Evolutionary conservation across 92 coral and sea anemone genomes (phyloP).

Genomic region (Epizoanthus stellaris): DNA sequence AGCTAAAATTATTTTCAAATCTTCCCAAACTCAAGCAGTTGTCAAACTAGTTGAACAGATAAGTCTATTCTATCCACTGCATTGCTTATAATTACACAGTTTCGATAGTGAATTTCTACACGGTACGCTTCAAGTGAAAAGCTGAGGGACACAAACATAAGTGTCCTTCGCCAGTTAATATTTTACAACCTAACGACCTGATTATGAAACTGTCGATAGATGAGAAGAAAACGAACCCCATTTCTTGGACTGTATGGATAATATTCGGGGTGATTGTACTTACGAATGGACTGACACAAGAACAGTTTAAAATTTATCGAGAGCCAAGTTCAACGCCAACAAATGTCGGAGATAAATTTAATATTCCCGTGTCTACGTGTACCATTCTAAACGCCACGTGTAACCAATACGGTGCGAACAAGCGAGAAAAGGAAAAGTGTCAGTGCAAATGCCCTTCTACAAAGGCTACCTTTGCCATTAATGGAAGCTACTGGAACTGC

Average conservation of each 20-base stretch:
- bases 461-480: conserved; percentile 10
- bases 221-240: no score
- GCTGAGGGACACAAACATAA: no score
- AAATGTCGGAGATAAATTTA: conserved; percentile 21
- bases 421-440: background rate
- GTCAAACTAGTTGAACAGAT: no score
- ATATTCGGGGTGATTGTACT: background rate
- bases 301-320: conserved; percentile 8
- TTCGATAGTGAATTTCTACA: no score
- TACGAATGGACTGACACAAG: background rate
- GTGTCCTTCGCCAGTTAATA: no score
- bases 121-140: no score
- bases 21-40: no score
- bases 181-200: no score
- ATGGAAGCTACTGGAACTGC: conserved; percentile 26
- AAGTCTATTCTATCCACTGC: no score
- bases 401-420: background rate
- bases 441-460: conserved; percentile 4
- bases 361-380: conserved; percentile 3
- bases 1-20: no score
- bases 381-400: conserved; percentile 1
- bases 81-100: no score
- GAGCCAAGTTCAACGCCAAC: background rate
- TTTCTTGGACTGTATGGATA: background rate
- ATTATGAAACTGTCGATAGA: no score